phyloP scores from a whole-genome alignment of 2,797 vertebrate species.

The Furcifer pardalis region DNA sequence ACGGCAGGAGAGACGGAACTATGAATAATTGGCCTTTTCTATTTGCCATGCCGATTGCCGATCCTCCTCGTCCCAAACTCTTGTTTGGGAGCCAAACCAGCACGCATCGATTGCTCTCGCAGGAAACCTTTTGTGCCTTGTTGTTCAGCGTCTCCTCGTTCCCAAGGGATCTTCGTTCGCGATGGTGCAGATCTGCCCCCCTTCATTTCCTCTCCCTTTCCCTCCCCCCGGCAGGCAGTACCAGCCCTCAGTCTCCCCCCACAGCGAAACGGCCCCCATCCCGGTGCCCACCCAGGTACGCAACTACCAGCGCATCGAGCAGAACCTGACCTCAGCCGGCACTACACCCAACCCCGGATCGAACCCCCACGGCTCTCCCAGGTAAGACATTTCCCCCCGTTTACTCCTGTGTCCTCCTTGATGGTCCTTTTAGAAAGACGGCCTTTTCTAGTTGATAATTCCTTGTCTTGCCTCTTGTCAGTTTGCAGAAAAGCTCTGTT shows the following conservation, averaged over 20 bases:
- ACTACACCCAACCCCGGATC: slow-evolving; percentile 79
- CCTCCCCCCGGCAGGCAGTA: slow-evolving; percentile 71
- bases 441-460: no score
- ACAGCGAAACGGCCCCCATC: slow-evolving; percentile 91
- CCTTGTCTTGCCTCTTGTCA: no score
- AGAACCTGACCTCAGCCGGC: slow-evolving; percentile 91
- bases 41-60: no score
- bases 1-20: background rate
- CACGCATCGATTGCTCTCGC: no score
- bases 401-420: no score
- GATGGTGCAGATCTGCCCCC: background rate
- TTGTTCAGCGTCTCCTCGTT: background rate
- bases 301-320: slow-evolving; percentile 97
- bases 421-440: no score
- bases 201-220: slow-evolving; percentile 57
- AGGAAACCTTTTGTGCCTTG: background rate
- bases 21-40: slow-evolving; percentile 27
- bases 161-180: background rate
- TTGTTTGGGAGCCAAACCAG: no score
- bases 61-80: no score
- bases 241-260: slow-evolving; percentile 84
- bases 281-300: slow-evolving; percentile 95
- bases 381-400: slow-evolving; percentile 74
- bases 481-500: no score
- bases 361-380: slow-evolving; percentile 88